Evolutionary conservation across 2,113 vertebrate genomes (phyloP).

Genomic region (Anhinga anhinga): DNA sequence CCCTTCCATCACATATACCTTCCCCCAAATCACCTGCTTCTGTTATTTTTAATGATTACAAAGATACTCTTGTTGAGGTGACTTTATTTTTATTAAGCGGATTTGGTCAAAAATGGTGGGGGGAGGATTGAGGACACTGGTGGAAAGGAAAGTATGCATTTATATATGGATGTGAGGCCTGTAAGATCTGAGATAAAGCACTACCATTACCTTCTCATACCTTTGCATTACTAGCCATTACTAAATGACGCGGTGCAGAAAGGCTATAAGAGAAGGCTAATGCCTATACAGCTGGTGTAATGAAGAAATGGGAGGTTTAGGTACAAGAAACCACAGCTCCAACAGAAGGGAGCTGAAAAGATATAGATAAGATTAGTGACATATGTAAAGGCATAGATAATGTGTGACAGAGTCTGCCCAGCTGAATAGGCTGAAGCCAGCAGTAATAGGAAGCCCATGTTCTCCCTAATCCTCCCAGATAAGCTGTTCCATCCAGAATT

Average conservation of each 20-base stretch:
- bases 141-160: slow-evolving; percentile 26
- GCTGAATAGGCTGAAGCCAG: slow-evolving; percentile 82
- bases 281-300: slow-evolving; percentile 74
- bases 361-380: slow-evolving; percentile 89
- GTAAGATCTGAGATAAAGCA: slow-evolving; percentile 75
- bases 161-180: slow-evolving; percentile 67
- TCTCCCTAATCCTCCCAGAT: slow-evolving; percentile 86
- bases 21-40: not conserved
- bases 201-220: slow-evolving; percentile 64
- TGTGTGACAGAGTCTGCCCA: slow-evolving; percentile 81
- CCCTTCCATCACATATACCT: not conserved
- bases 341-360: slow-evolving; percentile 83
- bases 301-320: slow-evolving; percentile 81
- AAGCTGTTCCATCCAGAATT: slow-evolving; percentile 88
- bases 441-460: slow-evolving; percentile 85
- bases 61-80: slow-evolving; percentile 28
- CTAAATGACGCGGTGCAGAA: slow-evolving; percentile 73
- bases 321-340: slow-evolving; percentile 76
- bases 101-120: slow-evolving; percentile 41
- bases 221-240: slow-evolving; percentile 75
- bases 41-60: slow-evolving; percentile 9
- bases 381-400: slow-evolving; percentile 87
- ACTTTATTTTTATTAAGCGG: slow-evolving; percentile 66
- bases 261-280: slow-evolving; percentile 75
- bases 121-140: not conserved